Percentiles rank a stretch among this genome's conserved stretches.
Evolutionary conservation across 2,113 vertebrate genomes (phyloP).

Genomic region (Montifringilla adamsi): DNA sequence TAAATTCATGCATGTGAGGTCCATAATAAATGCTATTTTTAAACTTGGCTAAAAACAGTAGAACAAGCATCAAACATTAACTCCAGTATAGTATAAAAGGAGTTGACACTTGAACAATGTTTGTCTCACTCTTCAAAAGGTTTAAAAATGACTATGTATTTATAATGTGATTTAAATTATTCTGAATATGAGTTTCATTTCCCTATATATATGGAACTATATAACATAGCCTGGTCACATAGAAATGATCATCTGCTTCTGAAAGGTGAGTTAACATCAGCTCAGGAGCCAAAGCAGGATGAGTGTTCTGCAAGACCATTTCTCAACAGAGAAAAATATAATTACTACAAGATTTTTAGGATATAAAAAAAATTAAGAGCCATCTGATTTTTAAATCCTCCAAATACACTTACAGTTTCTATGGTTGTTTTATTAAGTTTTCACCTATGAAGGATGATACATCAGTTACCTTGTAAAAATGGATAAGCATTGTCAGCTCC

Average conservation of each 20-base stretch:
- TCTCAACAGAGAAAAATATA: not conserved
- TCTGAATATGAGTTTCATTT: not conserved
- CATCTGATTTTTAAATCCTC: not conserved
- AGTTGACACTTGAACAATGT: not conserved
- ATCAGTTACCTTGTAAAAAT: not conserved
- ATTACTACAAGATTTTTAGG: not conserved
- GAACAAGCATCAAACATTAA: not conserved
- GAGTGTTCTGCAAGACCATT: not conserved
- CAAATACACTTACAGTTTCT: not conserved
- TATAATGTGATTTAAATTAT: not conserved
- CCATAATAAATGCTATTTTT: not conserved
- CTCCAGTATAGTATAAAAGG: not conserved
- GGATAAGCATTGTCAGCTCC: not conserved
- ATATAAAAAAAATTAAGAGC: not conserved
- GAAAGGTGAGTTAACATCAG: not conserved
- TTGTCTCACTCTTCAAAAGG: not conserved
- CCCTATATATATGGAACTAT: not conserved
- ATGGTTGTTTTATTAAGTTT: not conserved
- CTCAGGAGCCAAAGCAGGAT: not conserved
- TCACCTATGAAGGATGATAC: rapidly evolving
- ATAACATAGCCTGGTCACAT: not conserved
- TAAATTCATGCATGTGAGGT: not conserved
- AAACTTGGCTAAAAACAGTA: not conserved
- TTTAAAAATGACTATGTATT: not conserved
- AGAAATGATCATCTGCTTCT: not conserved